Percentiles rank a stretch among this genome's conserved stretches.
phyloP scores from a whole-genome alignment of 1,140 invertebrate species.

The Venturia canescens region DNA sequence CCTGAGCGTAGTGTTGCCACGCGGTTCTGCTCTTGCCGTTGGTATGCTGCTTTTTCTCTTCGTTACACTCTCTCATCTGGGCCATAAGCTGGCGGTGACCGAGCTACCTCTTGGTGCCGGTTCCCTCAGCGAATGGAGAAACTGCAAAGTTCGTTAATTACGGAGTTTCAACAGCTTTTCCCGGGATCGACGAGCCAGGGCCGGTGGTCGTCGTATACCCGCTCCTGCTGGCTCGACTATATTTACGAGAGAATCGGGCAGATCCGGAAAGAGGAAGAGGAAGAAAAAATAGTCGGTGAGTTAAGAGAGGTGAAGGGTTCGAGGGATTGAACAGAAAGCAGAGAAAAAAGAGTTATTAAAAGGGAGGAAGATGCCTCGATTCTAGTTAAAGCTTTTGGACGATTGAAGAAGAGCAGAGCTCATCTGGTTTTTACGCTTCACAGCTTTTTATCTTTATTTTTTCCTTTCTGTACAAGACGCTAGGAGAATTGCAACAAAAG shows the following conservation, averaged over 20 bases:
- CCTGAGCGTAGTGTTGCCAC: slow-evolving; percentile 38
- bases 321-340: neutral
- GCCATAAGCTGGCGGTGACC: slow-evolving; percentile 23
- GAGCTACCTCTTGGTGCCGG: slow-evolving; percentile 6
- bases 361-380: slow-evolving; percentile 8
- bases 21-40: slow-evolving; percentile 24
- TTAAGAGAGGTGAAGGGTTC: slow-evolving; percentile 17
- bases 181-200: slow-evolving; percentile 37
- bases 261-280: neutral
- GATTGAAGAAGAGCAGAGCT: slow-evolving; percentile 25
- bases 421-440: slow-evolving; percentile 39
- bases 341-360: neutral
- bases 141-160: slow-evolving; percentile 64
- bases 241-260: slow-evolving; percentile 4
- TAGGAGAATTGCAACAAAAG: no score
- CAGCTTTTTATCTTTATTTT: neutral
- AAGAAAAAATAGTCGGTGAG: slow-evolving; percentile 5
- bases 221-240: slow-evolving; percentile 6
- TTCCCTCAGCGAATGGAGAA: slow-evolving; percentile 53
- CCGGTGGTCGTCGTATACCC: neutral
- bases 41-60: slow-evolving; percentile 22
- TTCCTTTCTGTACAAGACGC: no score
- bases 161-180: slow-evolving; percentile 54
- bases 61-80: slow-evolving; percentile 2
- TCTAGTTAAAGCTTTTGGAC: neutral